Base-by-base conservation (phyloP, 2,888 invertebrate genomes). In the Panopea generosa region DNA sequence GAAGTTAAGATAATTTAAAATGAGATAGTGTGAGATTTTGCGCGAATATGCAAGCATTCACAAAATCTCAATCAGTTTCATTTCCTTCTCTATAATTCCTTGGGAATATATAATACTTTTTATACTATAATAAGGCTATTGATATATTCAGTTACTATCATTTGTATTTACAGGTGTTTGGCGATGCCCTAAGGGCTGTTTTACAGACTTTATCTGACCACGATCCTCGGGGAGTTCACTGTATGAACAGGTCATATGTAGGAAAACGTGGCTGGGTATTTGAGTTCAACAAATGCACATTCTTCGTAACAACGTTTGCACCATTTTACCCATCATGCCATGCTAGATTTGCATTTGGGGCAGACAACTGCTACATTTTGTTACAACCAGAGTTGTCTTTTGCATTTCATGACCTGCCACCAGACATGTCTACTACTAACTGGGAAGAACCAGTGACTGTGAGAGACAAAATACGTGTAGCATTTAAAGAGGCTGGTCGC, bases 371-470 rank as follows among this genome's bases (percentile, higher is more conserved):
- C 61, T 90, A 86, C 50, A 84, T 90, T n/a, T 62, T 90, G 9
- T 79, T 91, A 18, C 91, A 91, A 65, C 90, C 91, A 3, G 91
- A 91, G 71, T 60, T 91, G 14, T 90, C 90, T 11, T 91, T 91
- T 71, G 89, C 90, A 7, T 74, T 85, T 62, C 89, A 90, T 56
- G 87, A 91, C 70, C 70, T 91, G 14, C 86, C 89, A 11, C 66
- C 83, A 4, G 89, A 90, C 71, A 88, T 89, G 0, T 75, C 85
- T 0, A 49, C 72, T 9, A 91, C 91, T 29, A 87, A 90, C 69
- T 91, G 90, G 90, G 83, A 78, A 0, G 38, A 82, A 2, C 91
- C 91, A 1, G 61, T 57, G 7, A 89, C 89, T 9, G 86, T 88
- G 7, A 66, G 91, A 27, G 91, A 91, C 70, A 82, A 83, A 55